phyloP scores from a whole-genome alignment of 2,113 vertebrate genomes.

The Diadophis punctatus region DNA sequence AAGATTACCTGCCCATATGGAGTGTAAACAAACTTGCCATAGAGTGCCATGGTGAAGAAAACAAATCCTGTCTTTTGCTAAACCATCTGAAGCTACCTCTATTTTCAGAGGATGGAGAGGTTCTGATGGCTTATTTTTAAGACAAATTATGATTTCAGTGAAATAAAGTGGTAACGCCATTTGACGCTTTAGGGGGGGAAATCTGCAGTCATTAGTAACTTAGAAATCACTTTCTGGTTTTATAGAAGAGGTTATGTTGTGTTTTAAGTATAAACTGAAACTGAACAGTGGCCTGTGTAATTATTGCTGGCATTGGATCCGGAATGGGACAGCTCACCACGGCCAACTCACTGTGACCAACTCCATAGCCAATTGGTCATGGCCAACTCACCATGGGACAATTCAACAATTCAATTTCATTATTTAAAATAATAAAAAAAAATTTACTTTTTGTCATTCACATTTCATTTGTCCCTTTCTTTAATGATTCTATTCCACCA shows the following conservation, averaged over 20 bases:
- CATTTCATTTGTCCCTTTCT: not conserved
- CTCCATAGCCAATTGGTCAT: not conserved
- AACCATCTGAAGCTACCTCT: not conserved
- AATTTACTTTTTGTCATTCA: too few relatives aligned
- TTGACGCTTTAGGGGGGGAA: not conserved
- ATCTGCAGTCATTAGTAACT: not conserved
- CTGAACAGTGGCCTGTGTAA: not conserved
- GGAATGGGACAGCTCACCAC: not conserved
- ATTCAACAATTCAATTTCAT: not conserved
- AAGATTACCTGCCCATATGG: not conserved
- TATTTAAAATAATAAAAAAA: not conserved
- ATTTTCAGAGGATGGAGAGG: not conserved
- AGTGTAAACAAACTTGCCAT: not conserved
- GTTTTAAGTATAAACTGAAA: not conserved
- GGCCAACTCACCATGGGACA: not conserved
- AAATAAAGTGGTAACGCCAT: not conserved
- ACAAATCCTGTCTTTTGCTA: not conserved
- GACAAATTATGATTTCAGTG: not conserved
- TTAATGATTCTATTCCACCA: not conserved
- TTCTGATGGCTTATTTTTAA: not conserved
- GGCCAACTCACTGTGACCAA: not conserved
- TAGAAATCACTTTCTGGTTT: not conserved
- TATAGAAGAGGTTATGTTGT: not conserved
- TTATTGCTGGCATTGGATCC: not conserved
- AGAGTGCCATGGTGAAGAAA: not conserved